Evolutionary conservation across 35 echinoderm and acorn worm species (phyloP).

Genomic region (Strongylocentrotus purpuratus): DNA sequence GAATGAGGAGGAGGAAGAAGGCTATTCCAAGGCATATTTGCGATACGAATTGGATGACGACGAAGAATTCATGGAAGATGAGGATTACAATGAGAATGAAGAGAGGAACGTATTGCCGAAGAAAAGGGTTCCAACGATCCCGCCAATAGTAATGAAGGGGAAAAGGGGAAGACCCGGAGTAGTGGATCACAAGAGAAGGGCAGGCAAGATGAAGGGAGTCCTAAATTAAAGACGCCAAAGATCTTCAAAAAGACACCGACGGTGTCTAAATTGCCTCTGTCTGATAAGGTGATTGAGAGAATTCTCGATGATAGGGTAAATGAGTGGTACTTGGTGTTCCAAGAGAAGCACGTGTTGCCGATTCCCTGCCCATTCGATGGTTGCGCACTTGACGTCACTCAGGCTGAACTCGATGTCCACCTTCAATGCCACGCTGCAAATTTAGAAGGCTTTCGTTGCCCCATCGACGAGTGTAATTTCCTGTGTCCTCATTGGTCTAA

Average conservation of each 20-base stretch:
- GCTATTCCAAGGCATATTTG: slow-evolving; percentile 27
- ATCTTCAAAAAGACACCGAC: neutral
- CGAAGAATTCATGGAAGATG: neutral
- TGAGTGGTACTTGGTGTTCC: slow-evolving; percentile 17
- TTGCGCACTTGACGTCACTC: slow-evolving; percentile 42
- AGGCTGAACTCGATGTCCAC: slow-evolving; percentile 61
- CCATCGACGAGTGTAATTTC: slow-evolving; percentile 52
- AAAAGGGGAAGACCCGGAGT: neutral
- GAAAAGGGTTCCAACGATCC: neutral
- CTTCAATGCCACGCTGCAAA: slow-evolving; percentile 63
- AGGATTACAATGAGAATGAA: neutral
- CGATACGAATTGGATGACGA: slow-evolving; percentile 26
- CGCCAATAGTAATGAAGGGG: slow-evolving; percentile 5
- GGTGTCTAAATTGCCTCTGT: slow-evolving; percentile 3
- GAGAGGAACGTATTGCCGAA: neutral
- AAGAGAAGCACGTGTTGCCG: slow-evolving; percentile 4
- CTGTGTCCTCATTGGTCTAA: slow-evolving; percentile 74
- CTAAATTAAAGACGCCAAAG: neutral
- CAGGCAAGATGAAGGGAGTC: neutral
- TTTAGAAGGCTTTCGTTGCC: slow-evolving; percentile 80
- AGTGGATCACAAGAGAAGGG: neutral
- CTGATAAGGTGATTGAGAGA: neutral
- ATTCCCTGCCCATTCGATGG: slow-evolving; percentile 2
- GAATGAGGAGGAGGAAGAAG: slow-evolving; percentile 29
- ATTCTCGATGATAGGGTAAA: neutral